Evolutionary conservation across 2,888 invertebrate genomes (phyloP), one percentile per base, ranked within the genome.

Genomic region (Saturnia japonica): DNA sequence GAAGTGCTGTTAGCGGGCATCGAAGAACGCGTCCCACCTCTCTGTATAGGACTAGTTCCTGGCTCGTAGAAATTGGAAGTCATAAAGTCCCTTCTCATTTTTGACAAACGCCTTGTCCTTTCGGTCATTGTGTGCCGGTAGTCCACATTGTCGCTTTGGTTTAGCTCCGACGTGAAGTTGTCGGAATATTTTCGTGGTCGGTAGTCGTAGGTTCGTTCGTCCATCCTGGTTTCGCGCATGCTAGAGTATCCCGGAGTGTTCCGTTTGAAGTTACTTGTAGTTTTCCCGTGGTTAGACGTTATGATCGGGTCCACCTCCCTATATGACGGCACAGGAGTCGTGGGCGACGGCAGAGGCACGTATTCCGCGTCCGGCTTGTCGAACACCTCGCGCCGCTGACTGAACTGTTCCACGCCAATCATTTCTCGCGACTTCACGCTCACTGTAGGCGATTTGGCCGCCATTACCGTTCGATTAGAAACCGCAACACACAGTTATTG

Each of bases 401-500:
- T 93, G 89, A 94, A 94, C 91, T 88, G 89, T 77, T 94, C 91
- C 74, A 80, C 90, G 74, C 94, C 94, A 84, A 94, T 94, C 81
- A 91, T 88, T 89, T 94, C 94, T 74, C 93, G 91, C 86, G 90
- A 89, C 90, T 87, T 91, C 79, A 94, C 88, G 84, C 92, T 91
- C 77, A 86, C 85, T 78, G 93, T 93, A 82, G 93, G 93, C 86
- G 94, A 93, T 91, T 88, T 92, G 77, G 90, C 88, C 83, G 87
- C 84, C 93, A 93, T 94, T 91, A 91, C 90, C 91, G 91, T 88
- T 88, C 91, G 90, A 92, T 93, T 88, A 91, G 87, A 92, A 90
- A 93, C 93, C 92, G 90, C 93, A 91, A 88, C 91, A 91, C 91
- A 91, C 88, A 90, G 89, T 90, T 89, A 91, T 91, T 91, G 88